Evolutionary conservation across 2,113 vertebrate species (phyloP).

Genomic region (Butorides virescens): DNA sequence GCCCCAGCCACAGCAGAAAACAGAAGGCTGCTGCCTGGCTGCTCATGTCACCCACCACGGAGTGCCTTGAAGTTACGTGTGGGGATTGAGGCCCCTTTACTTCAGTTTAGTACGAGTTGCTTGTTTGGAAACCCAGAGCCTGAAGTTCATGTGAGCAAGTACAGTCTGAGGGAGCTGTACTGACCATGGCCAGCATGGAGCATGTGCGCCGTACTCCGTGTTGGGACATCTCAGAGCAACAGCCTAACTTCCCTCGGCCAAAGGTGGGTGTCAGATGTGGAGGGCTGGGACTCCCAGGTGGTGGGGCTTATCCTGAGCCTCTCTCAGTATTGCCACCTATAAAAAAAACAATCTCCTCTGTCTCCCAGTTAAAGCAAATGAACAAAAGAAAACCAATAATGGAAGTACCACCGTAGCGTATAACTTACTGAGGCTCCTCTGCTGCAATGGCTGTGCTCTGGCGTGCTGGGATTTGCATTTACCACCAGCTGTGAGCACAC

Average conservation of each 20-base stretch:
- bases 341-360: not conserved
- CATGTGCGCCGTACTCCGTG: accelerated
- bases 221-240: not conserved
- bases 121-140: not conserved
- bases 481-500: not conserved
- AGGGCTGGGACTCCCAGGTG: not conserved
- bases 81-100: not conserved
- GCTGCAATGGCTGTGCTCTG: not conserved
- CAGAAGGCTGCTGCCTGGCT: not conserved
- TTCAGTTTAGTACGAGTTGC: not conserved
- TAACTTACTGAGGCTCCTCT: not conserved
- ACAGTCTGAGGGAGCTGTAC: not conserved
- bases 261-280: not conserved
- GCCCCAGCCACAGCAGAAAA: not conserved
- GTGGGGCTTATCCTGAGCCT: not conserved
- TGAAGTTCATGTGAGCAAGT: not conserved
- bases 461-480: not conserved
- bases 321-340: not conserved
- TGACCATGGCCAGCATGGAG: accelerated
- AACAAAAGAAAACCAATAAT: not conserved
- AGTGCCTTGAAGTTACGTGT: too few relatives aligned
- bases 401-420: not conserved
- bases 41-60: not conserved
- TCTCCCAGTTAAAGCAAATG: not conserved
- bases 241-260: not conserved